Evolutionary conservation across 2,888 invertebrate species (phyloP).

Genomic region (Chromoteleia sp.): DNA sequence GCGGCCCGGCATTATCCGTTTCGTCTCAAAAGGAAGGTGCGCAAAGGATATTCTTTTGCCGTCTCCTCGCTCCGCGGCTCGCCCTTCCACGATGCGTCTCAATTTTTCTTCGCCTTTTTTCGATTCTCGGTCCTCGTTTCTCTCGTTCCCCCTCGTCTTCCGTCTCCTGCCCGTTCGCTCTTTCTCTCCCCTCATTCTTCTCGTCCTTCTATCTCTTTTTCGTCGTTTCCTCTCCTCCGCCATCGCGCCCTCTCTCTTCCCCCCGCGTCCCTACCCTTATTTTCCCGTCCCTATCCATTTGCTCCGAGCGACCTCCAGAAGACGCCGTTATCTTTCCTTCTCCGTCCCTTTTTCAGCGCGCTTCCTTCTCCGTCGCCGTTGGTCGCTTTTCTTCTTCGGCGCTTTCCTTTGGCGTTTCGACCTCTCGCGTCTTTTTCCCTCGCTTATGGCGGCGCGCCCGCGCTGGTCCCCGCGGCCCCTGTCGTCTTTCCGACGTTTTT

Average conservation of each 20-base stretch:
- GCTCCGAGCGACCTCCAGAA: conserved; percentile 12
- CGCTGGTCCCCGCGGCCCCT: conserved; percentile 72
- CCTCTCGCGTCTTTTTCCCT: conserved; percentile 58
- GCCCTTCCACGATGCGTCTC: conserved; percentile 78
- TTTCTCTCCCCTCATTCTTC: conserved; percentile 8
- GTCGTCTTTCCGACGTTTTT: conserved; percentile 81
- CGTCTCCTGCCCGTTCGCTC: background rate
- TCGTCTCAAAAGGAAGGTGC: conserved; percentile 46
- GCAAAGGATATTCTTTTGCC: conserved; percentile 44
- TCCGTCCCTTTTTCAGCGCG: background rate
- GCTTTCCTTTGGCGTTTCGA: conserved; percentile 58
- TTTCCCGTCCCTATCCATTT: conserved; percentile 22
- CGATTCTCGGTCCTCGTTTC: conserved; percentile 78
- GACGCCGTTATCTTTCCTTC: conserved; percentile 30
- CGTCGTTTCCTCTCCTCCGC: background rate
- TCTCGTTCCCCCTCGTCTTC: conserved; percentile 75
- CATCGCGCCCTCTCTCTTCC: too few species aligned
- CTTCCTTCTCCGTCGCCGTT: background rate
- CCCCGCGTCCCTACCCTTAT: conserved; percentile 4
- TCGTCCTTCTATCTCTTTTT: conserved; percentile 6
- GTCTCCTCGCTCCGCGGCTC: conserved; percentile 54
- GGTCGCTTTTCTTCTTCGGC: conserved; percentile 57
- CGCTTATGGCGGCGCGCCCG: conserved; percentile 47
- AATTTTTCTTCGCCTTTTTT: conserved; percentile 81
- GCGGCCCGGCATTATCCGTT: conserved; percentile 21